Conservation (phyloP, 2,113 vertebrate genomes). For the Delphinus delphis region DNA sequence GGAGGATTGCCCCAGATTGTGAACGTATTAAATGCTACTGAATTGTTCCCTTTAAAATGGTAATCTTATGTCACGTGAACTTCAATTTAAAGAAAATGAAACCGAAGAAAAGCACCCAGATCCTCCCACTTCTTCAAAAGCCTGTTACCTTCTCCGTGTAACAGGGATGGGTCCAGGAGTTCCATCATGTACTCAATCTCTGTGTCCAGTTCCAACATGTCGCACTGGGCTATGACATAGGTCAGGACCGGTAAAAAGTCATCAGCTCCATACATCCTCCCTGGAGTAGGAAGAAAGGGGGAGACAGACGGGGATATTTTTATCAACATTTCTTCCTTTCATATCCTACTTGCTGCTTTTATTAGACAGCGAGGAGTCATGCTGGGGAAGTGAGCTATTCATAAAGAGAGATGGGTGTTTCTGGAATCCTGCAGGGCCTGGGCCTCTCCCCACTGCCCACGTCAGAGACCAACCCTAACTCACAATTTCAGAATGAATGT, state of each 20-base stretch:
- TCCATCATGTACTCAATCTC: constrained; percentile 99
- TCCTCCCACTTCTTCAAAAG: neutral
- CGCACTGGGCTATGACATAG: constrained; percentile 95
- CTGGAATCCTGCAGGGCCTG: neutral
- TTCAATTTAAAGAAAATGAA: neutral
- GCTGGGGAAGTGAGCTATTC: constrained; percentile 26
- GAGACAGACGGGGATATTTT: neutral
- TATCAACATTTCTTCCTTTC: neutral
- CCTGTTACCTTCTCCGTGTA: constrained; percentile 94
- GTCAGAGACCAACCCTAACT: neutral
- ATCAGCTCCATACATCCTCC: constrained; percentile 96
- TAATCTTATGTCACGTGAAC: neutral
- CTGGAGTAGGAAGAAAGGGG: constrained; percentile 80
- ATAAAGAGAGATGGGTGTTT: neutral
- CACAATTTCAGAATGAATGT: constrained; percentile 27
- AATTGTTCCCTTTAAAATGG: neutral
- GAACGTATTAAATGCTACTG: neutral
- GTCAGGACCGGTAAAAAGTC: constrained; percentile 98
- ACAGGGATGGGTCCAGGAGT: constrained; percentile 92
- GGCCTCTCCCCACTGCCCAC: neutral
- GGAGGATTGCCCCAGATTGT: neutral
- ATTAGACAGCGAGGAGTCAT: constrained; percentile 25
- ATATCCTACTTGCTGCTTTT: constrained; percentile 47
- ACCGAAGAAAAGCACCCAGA: neutral
- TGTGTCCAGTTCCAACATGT: constrained; percentile 94